Evolutionary conservation across 2,797 vertebrate species (phyloP), one percentile per base, ranked within the genome.

Genomic region (Harpagifer antarcticus): DNA sequence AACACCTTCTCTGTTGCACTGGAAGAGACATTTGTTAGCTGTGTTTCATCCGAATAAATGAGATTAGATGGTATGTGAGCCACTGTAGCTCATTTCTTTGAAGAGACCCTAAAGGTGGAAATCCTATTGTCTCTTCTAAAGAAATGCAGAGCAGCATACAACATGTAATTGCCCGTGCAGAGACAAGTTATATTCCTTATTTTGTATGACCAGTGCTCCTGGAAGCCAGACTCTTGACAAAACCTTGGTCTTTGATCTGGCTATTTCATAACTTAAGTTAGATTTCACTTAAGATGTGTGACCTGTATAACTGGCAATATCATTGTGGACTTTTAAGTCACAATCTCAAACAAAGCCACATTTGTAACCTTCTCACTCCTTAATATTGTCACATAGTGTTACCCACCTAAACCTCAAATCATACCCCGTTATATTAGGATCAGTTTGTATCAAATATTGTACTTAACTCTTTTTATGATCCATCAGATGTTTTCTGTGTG

Each of bases 401-500:
- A 12, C 27, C 40, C 23, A 19, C 4, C 3, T 13, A 49, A 42
- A 47, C 10, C 11, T 55, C 2, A 17, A 13, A 23, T 33, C 33
- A 42, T 1, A 33, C 14, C n/a, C 15, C 37, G 43, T 61, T 40
- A 56, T 45, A 49, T 5, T 56, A 52, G 37, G 47, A 16, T 66
- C 37, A 40, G 40, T 33, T 71, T 56, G 15, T 23, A 5, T 50
- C 67, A 70, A 74, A 37, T 65, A 50, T 64, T 33, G 59, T 13
- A 23, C 33, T 37, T 7, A 37, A 37, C 33, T 37, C 6, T 53
- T 67, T 48, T 62, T 10, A 14, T 68, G 61, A 74, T 62, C 43
- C 0, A 16, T 54, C 53, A 67, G 48, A 73, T 27, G 44, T 69
- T 64, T n/a, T 68, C 47, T n/a, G 37, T 42, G 33, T 58, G 48